Evolutionary conservation across 2,113 vertebrate species (phyloP).

Genomic region (Trachemys scripta): DNA sequence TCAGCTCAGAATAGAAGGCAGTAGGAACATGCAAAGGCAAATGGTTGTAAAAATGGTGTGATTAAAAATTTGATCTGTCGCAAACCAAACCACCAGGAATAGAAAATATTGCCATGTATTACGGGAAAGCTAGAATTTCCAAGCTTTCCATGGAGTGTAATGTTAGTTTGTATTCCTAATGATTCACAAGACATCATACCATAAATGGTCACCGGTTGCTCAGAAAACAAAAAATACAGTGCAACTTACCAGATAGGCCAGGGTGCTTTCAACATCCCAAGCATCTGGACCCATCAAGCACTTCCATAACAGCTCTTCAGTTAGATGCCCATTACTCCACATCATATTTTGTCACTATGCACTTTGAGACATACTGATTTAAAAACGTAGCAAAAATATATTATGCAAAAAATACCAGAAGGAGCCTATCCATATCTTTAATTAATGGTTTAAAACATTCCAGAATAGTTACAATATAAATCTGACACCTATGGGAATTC

Average conservation of each 20-base stretch:
- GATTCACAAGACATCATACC: neutral
- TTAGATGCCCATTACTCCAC: neutral
- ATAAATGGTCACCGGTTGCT: slow-evolving; percentile 9
- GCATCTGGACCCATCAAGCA: neutral
- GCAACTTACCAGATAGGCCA: neutral
- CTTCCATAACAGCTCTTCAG: slow-evolving; percentile 3
- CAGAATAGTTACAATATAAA: neutral
- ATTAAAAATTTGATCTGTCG: neutral
- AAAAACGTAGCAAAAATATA: neutral
- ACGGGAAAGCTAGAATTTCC: neutral
- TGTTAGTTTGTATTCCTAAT: neutral
- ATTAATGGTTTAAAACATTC: neutral
- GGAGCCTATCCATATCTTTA: neutral
- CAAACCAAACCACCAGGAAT: neutral
- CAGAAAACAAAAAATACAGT: neutral
- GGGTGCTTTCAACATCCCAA: neutral
- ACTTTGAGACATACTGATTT: neutral
- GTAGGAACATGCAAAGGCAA: neutral
- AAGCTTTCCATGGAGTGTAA: neutral
- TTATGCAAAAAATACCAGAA: neutral
- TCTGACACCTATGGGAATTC: neutral
- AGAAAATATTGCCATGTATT: neutral
- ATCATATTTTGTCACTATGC: neutral
- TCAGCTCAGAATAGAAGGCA: neutral
- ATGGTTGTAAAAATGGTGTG: neutral